These are phyloP conservation scores for Rhinogobio ventralis DNA, from an alignment of 2,797 vertebrate species.

Conservation along the genomic window DNA sequence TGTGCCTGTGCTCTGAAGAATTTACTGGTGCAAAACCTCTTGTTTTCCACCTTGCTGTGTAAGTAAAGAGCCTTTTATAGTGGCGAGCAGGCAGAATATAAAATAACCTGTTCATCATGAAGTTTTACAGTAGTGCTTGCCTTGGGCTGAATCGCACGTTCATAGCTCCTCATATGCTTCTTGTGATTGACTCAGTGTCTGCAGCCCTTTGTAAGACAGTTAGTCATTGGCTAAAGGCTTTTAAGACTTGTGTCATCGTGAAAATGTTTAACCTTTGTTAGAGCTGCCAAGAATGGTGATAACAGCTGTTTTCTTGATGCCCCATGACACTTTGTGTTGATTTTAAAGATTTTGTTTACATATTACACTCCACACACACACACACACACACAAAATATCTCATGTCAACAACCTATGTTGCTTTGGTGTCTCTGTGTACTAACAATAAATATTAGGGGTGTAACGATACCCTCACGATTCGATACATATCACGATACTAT, in stretches of 20 bases:
- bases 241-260: constrained; percentile 3
- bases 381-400: background rate
- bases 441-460: too few species aligned
- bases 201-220: background rate
- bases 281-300: constrained; percentile 36
- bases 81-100: background rate
- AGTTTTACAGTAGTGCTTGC: background rate
- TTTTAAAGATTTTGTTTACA: constrained; percentile 15
- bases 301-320: constrained; percentile 50
- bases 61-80: background rate
- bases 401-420: background rate
- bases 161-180: background rate
- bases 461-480: too few species aligned
- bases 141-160: background rate
- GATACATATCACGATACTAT: too few species aligned
- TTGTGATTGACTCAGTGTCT: background rate
- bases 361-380: background rate
- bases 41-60: constrained; percentile 11
- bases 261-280: constrained; percentile 55
- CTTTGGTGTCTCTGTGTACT: too few species aligned
- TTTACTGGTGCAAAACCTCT: background rate
- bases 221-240: constrained; percentile 6
- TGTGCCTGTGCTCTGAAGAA: background rate
- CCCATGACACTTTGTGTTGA: constrained; percentile 29
- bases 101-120: background rate